A percentile compares a stretch with the other conserved stretches of the same genome.
These are phyloP conservation scores for Chaetophractus vellerosus DNA, from an alignment of 2,797 vertebrate species.

Conservation along the genomic window DNA sequence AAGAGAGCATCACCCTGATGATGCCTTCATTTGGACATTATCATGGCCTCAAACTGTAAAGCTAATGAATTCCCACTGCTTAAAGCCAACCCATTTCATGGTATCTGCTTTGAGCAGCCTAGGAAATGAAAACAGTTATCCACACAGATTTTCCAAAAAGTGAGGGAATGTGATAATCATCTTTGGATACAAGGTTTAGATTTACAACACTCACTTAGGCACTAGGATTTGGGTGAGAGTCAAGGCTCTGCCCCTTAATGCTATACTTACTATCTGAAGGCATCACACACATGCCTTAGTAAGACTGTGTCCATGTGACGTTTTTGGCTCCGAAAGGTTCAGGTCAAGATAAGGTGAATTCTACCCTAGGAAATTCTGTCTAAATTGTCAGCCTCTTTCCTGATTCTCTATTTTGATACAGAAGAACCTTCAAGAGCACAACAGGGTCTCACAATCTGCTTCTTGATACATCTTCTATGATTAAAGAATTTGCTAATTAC, in stretches of 20 bases:
- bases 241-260: not conserved
- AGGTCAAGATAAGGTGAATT: not conserved
- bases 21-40: too few species aligned
- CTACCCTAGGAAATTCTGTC: not conserved
- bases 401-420: not conserved
- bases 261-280: not conserved
- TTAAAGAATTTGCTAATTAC: not conserved
- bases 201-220: not conserved
- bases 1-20: too few species aligned
- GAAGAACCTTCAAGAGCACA: not conserved
- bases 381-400: not conserved
- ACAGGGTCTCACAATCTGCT: not conserved
- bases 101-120: too few species aligned
- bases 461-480: fast-evolving
- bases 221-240: not conserved
- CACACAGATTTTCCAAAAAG: not conserved
- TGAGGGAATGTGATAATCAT: not conserved
- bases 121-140: too few species aligned
- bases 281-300: not conserved
- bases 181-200: not conserved
- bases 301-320: not conserved
- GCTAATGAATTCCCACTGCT: too few species aligned
- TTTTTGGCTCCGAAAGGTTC: not conserved
- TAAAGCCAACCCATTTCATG: too few species aligned
- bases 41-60: too few species aligned